Base-by-base conservation (phyloP, 2,888 invertebrate genomes). In the Neria commutata region DNA sequence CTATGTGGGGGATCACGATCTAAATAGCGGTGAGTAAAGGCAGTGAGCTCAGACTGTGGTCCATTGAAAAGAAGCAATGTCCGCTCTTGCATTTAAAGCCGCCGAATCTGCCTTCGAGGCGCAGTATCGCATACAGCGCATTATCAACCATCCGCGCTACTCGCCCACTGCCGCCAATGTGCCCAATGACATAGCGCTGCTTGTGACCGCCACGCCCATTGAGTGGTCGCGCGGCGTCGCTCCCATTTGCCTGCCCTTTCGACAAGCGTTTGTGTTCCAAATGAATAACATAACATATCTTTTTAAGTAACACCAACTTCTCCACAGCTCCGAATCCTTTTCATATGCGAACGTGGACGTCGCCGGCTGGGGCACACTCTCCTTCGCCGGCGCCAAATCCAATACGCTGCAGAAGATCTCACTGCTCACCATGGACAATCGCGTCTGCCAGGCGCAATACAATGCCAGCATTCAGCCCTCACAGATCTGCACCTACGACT, bases 191-290 rank as follows among this genome's bases (percentile, higher is more conserved):
- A 83, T 89, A 54, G 85, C 84, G 0, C 49, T 88, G 5, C 61
- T 87, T 0, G 74, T 79, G 51, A 83, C 85, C 0, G 54, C 52
- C 1, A 69, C 64, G 0, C 17, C 56, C 0, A 86, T 88, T 0
- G 60, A 63, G 3, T 87, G 83, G 71, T 84, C 79, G 14, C 68
- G 81, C 1, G 79, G 82, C 48, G 85, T 88, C 14, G 87, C 86
- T 0, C 88, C 88, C 0, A 84, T 82, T 55, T 89, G 88, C 70
- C 75, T 89, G 29, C 88, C 88, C 0, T 84, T 86, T 62, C 70
- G 76, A 37, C 81, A 81, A 60, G 66, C 62, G 67, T 76, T 64
- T 47, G 62, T 62, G 60, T n/a, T n/a, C n/a, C n/a, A n/a, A n/a
- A n/a, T 29, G 29, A 29, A 29, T 11, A 29, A 8, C 5, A 8